Conservation (phyloP, 2,888 invertebrate species). For the Scaptomyza caliginosa region DNA sequence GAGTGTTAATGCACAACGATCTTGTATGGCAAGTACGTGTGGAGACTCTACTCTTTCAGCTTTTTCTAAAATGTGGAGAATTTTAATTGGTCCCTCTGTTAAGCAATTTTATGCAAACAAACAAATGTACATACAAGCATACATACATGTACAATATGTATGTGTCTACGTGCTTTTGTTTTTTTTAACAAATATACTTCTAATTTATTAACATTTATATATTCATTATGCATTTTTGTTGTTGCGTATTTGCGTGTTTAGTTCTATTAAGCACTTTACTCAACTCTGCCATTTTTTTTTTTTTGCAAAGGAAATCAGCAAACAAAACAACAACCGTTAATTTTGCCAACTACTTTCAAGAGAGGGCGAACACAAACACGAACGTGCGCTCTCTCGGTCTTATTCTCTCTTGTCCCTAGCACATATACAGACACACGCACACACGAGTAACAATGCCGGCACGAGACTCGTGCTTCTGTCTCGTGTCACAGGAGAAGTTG, state of each 20-base stretch:
- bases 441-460: slow-evolving; percentile 38
- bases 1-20: not conserved
- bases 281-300: slow-evolving; percentile 2
- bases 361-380: slow-evolving; percentile 33
- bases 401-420: slow-evolving; percentile 30
- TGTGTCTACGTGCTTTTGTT: not conserved
- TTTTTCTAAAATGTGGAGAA: not conserved
- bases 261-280: not conserved
- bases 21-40: not conserved
- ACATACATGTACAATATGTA: not conserved
- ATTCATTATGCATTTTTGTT: not conserved
- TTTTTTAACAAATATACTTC: not conserved
- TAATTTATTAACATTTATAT: not conserved
- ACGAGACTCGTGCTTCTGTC: slow-evolving; percentile 51
- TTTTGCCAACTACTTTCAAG: slow-evolving; percentile 31
- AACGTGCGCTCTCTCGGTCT: slow-evolving; percentile 13
- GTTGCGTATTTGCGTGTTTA: not conserved
- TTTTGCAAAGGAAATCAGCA: not conserved
- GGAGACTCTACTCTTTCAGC: not conserved
- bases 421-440: slow-evolving; percentile 28
- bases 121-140: no score
- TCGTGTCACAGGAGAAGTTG: slow-evolving; percentile 51
- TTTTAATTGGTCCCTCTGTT: not conserved
- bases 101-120: not conserved
- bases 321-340: slow-evolving; percentile 19